Conservation (phyloP, 2,113 vertebrate species). For the Heloderma charlesbogerti region DNA sequence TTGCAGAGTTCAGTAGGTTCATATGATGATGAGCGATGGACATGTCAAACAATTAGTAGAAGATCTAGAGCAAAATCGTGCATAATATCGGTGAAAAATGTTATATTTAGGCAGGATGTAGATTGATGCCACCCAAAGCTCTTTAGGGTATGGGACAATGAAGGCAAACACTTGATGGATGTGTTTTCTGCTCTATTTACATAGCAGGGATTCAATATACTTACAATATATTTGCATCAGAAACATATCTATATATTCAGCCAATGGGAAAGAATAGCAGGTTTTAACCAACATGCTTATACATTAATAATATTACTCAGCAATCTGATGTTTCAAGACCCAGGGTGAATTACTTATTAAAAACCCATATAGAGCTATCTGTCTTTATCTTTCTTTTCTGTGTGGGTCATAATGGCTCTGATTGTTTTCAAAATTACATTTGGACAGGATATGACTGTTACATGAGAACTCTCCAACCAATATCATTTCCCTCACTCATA, state of each 20-base stretch:
- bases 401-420: conserved; percentile 90
- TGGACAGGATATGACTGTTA: conserved; percentile 95
- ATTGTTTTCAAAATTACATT: conserved; percentile 98
- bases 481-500: conserved; percentile 92
- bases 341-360: conserved; percentile 94
- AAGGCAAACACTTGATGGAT: conserved; percentile 80
- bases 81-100: conserved; percentile 77
- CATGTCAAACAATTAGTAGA: conserved; percentile 77
- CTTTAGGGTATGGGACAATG: conserved; percentile 79
- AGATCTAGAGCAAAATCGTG: conserved; percentile 74
- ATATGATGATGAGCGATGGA: conserved; percentile 67
- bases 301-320: conserved; percentile 91
- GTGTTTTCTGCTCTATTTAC: conserved; percentile 78
- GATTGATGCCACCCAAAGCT: conserved; percentile 77
- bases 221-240: conserved; percentile 83
- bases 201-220: conserved; percentile 79
- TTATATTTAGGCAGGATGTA: conserved; percentile 77
- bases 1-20: conserved; percentile 62
- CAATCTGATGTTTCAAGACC: conserved; percentile 89
- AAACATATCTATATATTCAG: conserved; percentile 78
- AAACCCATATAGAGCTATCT: conserved; percentile 91
- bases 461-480: conserved; percentile 93
- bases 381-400: conserved; percentile 93
- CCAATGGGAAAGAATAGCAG: conserved; percentile 78
- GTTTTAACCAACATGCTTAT: conserved; percentile 86